Conservation (phyloP, 2,888 invertebrate genomes). For the Cantharis nigra region DNA sequence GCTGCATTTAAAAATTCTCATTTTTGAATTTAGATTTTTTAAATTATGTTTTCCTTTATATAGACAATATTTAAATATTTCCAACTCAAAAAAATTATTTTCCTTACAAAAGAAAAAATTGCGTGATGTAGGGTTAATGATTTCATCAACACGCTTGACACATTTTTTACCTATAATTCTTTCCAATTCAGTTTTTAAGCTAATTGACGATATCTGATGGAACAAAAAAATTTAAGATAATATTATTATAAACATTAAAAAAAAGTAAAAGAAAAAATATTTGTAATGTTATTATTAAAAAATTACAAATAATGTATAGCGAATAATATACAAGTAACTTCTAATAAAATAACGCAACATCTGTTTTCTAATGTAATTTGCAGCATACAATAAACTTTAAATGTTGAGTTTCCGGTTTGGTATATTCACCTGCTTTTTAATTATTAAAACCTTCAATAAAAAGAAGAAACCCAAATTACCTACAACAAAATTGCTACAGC, state of each 20-base stretch:
- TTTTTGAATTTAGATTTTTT: too few species aligned
- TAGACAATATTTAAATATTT: too few species aligned
- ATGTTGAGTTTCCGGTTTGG: background rate
- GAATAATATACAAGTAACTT: background rate
- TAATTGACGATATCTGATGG: background rate
- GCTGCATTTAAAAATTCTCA: too few species aligned
- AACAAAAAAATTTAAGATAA: too few species aligned
- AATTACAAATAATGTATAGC: background rate
- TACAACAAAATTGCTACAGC: background rate
- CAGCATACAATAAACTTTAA: background rate
- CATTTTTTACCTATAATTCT: background rate
- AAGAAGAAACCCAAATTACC: background rate
- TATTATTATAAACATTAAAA: too few species aligned
- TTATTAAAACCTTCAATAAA: background rate
- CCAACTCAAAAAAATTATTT: too few species aligned
- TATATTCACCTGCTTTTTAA: background rate
- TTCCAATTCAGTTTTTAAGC: background rate
- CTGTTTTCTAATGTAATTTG: background rate
- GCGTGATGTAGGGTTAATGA: background rate
- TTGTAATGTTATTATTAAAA: background rate
- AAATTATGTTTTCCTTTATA: too few species aligned
- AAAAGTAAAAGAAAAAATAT: too few species aligned
- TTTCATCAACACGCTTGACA: background rate
- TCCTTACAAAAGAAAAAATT: too few species aligned
- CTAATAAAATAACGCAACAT: background rate